Evolutionary conservation across 2,888 invertebrate genomes (phyloP).

Genomic region (Eupithecia subfuscata): DNA sequence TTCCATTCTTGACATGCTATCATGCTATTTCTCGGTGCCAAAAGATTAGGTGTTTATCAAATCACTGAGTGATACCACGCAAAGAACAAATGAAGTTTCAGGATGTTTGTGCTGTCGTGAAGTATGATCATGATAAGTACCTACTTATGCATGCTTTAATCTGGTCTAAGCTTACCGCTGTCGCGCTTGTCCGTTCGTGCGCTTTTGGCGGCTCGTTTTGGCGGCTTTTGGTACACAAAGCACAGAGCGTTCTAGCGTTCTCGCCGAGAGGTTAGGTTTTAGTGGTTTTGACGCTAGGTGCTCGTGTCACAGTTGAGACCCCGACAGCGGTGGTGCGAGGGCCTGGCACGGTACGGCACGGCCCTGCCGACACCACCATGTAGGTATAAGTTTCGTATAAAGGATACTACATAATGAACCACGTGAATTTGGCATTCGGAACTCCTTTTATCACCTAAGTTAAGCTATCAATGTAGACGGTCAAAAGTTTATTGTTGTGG

Average conservation of each 20-base stretch:
- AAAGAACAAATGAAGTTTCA: neutral
- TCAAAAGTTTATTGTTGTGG: neutral
- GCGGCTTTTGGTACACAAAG: conserved; percentile 45
- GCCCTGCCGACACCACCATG: conserved; percentile 72
- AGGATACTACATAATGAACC: conserved; percentile 61
- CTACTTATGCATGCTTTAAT: neutral
- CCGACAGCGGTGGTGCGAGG: conserved; percentile 66
- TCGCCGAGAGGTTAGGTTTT: conserved; percentile 67
- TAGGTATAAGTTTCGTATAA: conserved; percentile 66
- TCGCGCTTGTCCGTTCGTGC: conserved; percentile 52
- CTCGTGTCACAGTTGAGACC: conserved; percentile 76
- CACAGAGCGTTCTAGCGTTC: conserved; percentile 48
- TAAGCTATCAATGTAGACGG: neutral
- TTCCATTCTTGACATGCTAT: neutral
- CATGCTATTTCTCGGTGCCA: neutral
- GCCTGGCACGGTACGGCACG: conserved; percentile 81
- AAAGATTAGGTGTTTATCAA: neutral
- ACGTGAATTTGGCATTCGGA: conserved; percentile 24
- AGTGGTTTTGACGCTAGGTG: conserved; percentile 78
- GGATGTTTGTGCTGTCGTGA: neutral
- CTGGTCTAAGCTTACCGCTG: conserved; percentile 53
- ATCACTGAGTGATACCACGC: neutral
- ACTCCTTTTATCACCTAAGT: conserved; percentile 14
- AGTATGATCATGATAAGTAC: neutral
- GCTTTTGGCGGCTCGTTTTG: conserved; percentile 63